phyloP scores from a whole-genome alignment of 35 echinoderm and acorn worm species.

The Chiridota heheva region DNA sequence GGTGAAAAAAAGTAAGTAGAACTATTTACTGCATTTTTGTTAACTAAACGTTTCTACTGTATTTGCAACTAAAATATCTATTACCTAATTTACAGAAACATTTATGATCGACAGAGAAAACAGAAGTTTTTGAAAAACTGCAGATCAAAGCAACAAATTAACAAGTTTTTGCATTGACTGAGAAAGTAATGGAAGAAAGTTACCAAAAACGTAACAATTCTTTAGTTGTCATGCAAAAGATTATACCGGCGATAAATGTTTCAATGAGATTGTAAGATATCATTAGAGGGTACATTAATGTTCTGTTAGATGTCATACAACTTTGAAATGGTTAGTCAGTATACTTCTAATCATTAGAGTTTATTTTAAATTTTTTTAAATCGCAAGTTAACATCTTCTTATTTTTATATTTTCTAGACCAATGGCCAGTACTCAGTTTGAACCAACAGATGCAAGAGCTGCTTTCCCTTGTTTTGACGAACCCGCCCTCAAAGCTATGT shows the following conservation, averaged over 20 bases:
- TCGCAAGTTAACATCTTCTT: background rate
- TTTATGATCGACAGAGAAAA: background rate
- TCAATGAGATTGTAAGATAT: too few species aligned
- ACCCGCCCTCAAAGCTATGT: constrained; percentile 72
- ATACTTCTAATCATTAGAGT: too few species aligned
- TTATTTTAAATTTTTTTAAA: background rate
- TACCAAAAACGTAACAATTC: too few species aligned
- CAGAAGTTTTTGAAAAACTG: background rate
- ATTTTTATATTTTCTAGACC: constrained; percentile 28
- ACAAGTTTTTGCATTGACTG: background rate
- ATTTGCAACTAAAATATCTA: background rate
- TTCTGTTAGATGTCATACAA: too few species aligned
- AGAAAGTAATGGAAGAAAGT: background rate
- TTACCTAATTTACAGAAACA: background rate
- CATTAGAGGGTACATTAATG: too few species aligned
- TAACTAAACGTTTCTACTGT: background rate
- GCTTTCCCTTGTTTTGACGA: constrained; percentile 97
- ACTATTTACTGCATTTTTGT: background rate
- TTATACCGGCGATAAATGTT: too few species aligned
- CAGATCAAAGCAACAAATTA: background rate
- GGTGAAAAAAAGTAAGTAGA: constrained; percentile 47
- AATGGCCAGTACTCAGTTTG: constrained; percentile 80
- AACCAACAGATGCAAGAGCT: constrained; percentile 61
- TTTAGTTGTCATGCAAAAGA: too few species aligned
- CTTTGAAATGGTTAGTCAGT: too few species aligned